These are phyloP conservation scores for Phataginus tricuspis DNA, from an alignment of 2,797 vertebrate genomes.

Conservation along the genomic window DNA sequence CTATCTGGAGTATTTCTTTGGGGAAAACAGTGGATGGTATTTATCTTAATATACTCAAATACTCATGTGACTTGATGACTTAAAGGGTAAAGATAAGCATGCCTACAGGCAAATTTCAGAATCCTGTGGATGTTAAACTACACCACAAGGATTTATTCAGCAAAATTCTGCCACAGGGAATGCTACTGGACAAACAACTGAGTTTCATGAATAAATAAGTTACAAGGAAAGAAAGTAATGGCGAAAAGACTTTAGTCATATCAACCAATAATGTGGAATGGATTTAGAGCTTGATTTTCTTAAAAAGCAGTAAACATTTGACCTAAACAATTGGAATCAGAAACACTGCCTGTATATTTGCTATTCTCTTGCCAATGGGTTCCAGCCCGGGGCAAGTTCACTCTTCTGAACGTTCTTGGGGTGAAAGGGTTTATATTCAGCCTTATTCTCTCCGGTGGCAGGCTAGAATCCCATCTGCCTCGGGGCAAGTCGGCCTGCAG, in stretches of 20 bases:
- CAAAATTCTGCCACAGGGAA: not conserved
- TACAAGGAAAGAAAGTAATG: not conserved
- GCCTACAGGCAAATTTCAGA: not conserved
- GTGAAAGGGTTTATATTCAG: no score
- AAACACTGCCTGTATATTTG: not conserved
- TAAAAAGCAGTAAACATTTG: not conserved
- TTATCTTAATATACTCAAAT: not conserved
- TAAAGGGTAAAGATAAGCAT: conserved; percentile 28
- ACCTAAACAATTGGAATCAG: not conserved
- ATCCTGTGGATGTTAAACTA: not conserved
- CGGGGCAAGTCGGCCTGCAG: no score
- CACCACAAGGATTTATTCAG: not conserved
- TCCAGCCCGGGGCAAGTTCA: no score
- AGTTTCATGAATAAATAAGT: conserved; percentile 5
- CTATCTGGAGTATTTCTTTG: not conserved
- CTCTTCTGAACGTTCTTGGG: no score
- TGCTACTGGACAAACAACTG: not conserved
- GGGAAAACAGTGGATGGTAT: not conserved
- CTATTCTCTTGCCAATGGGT: not conserved
- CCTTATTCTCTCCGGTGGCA: no score
- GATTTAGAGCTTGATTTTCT: not conserved
- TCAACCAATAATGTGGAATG: not conserved
- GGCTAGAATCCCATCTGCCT: no score
- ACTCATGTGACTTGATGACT: conserved; percentile 9
- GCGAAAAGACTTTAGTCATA: not conserved